These are phyloP conservation scores for Acomys russatus DNA, from an alignment of 2,797 vertebrate species.

Conservation along the genomic window DNA sequence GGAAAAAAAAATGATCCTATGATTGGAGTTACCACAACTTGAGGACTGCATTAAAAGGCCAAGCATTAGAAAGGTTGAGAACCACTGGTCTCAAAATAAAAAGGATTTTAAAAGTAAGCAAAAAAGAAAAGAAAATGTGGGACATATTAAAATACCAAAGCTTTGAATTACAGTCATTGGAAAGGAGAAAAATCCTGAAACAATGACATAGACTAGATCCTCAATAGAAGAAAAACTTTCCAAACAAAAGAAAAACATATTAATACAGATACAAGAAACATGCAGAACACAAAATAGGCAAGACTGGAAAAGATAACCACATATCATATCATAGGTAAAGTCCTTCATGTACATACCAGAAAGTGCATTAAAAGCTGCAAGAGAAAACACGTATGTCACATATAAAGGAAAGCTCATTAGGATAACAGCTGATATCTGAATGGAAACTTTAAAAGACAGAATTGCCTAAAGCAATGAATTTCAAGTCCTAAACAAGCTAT, in stretches of 20 bases:
- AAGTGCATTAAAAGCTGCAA: background rate
- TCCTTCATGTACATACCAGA: background rate
- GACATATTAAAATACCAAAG: background rate
- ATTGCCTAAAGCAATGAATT: background rate
- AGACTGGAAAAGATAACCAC: background rate
- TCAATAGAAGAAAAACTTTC: background rate
- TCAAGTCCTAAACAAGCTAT: background rate
- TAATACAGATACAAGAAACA: background rate
- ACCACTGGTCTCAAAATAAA: background rate
- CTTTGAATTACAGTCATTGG: background rate
- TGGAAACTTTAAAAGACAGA: background rate
- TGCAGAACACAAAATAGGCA: background rate
- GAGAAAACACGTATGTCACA: background rate
- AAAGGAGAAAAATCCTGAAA: background rate
- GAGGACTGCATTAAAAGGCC: too few species aligned
- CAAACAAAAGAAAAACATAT: background rate
- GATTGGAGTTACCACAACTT: too few species aligned
- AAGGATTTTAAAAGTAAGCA: background rate
- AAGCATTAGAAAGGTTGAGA: too few species aligned
- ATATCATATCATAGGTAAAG: background rate
- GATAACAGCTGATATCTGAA: background rate
- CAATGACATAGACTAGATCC: background rate
- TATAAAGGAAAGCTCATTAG: background rate
- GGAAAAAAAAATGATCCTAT: too few species aligned
- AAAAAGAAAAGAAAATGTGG: background rate